Conservation (phyloP, 1,140 invertebrate species). For the Aphis craccivora region DNA sequence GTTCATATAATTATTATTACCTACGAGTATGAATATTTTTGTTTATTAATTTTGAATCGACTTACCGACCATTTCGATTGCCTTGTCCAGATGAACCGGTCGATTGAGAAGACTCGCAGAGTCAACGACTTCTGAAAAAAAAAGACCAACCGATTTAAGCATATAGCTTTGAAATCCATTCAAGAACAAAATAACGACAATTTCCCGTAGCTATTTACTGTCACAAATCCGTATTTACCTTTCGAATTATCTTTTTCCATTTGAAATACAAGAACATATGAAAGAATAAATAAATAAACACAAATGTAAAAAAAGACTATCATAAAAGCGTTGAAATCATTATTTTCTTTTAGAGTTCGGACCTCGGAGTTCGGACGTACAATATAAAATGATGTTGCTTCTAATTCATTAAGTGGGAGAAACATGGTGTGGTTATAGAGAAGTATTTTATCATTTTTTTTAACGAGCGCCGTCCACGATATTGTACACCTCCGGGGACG, state of each 20-base stretch:
- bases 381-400: background rate
- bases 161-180: background rate
- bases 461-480: background rate
- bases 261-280: background rate
- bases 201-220: background rate
- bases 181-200: background rate
- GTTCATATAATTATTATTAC: background rate
- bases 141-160: background rate
- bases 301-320: background rate
- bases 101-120: background rate
- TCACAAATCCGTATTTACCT: background rate
- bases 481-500: background rate
- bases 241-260: background rate
- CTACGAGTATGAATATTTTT: background rate
- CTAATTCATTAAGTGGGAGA: background rate
- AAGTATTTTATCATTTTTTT: background rate
- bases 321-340: background rate
- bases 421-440: background rate
- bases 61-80: slow-evolving; percentile 59
- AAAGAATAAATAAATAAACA: slow-evolving; percentile 1
- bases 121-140: background rate
- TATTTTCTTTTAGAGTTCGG: background rate
- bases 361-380: slow-evolving; percentile 1
- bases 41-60: background rate
- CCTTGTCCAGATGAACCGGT: slow-evolving; percentile 1